Evolutionary conservation across 2,797 vertebrate genomes (phyloP), one percentile per base, ranked within the genome.

Genomic region (Decapterus maruadsi): DNA sequence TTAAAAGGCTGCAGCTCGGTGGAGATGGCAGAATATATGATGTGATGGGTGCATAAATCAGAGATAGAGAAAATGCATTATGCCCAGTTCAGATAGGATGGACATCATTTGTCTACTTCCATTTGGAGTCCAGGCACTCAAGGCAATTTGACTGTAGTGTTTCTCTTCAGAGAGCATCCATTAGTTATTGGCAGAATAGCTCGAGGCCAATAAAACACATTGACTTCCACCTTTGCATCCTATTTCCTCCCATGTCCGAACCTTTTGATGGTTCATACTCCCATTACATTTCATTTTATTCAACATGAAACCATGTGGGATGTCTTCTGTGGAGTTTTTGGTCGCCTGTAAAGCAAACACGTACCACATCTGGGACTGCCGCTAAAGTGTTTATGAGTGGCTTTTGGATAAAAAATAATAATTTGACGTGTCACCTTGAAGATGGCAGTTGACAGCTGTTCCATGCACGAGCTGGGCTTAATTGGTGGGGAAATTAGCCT

Each of bases 371-470:
- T 80, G 83, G 77, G 82, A 73, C 36, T 43, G 19, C 50, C 67
- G 55, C 13, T 55, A 36, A 80, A 78, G 78, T 63, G 64, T 77
- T 78, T 74, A 54, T 69, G 78, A 78, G 82, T 60, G 69, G 59
- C 82, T 85, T 72, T 82, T 69, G 61, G 48, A 68, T 75, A 60
- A 70, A 84, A 70, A 62, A 80, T 4, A 81, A 83, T 87, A 68
- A 91, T 92, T 85, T 90, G 88, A 91, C 72, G 90, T 93, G 91
- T 95, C 93, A 94, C 93, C 93, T 94, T 93, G 92, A 89, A 90
- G 88, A 90, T 88, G 87, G 87, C 89, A 82, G 85, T 89, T 92
- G 93, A 92, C 93, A 94, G 93, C 92, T 94, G 94, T 91, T 94
- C 84, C 77, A 66, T 72, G 85, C 79, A 85, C 86, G 90, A 84